Conservation (phyloP, 2,797 vertebrate genomes). For the Leptatherina wallacei region DNA sequence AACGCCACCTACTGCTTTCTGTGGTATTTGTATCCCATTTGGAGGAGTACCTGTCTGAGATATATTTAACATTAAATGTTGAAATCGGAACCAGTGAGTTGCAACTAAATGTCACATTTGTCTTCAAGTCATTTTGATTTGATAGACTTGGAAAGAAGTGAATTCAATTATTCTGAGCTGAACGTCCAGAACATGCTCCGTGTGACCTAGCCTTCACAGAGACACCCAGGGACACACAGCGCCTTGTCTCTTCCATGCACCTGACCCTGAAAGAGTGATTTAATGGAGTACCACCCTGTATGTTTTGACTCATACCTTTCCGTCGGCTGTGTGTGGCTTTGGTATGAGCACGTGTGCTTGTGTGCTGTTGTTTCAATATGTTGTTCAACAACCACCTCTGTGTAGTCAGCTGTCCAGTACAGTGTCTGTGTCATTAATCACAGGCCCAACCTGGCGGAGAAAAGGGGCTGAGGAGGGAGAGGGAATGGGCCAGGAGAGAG, state of each 20-base stretch:
- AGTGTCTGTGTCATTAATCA: conserved; percentile 79
- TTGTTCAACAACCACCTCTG: conserved; percentile 77
- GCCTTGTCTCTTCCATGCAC: conserved; percentile 28
- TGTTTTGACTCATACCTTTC: conserved; percentile 52
- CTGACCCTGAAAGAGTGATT: conserved; percentile 66
- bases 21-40: neutral
- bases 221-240: conserved; percentile 16
- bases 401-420: conserved; percentile 78
- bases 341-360: conserved; percentile 19
- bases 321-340: conserved; percentile 45
- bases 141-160: conserved; percentile 5
- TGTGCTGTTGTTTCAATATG: conserved; percentile 64
- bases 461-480: conserved; percentile 30
- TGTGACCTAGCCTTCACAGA: conserved; percentile 8
- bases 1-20: neutral
- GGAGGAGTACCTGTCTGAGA: neutral
- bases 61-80: neutral
- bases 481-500: conserved; percentile 38
- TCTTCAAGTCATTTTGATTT: neutral
- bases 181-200: neutral
- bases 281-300: conserved; percentile 56
- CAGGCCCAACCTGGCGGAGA: conserved; percentile 66
- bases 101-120: neutral
- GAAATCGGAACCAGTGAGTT: neutral
- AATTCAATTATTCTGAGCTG: neutral